phyloP scores from a whole-genome alignment of 2,888 invertebrate species.

The Leptinotarsa peninsularis region DNA sequence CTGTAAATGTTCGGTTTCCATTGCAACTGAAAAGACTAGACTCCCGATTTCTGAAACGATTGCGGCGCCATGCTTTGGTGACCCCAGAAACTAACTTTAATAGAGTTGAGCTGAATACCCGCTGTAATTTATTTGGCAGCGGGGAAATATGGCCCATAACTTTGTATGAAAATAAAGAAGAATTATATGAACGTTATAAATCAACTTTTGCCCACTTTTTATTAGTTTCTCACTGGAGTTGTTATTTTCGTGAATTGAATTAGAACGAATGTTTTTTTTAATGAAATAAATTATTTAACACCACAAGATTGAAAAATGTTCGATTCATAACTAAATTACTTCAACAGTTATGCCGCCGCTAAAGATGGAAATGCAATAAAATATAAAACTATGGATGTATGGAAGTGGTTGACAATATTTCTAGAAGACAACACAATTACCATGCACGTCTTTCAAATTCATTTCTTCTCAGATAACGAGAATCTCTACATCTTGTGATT shows the following conservation, averaged over 20 bases:
- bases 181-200: slow-evolving; percentile 68
- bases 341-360: too few species aligned
- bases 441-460: too few species aligned
- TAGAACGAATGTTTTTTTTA: background rate
- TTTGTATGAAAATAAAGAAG: slow-evolving; percentile 68
- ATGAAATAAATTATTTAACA: background rate
- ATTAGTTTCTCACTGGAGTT: slow-evolving; percentile 59
- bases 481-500: too few species aligned
- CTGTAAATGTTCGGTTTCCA: too few species aligned
- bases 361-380: too few species aligned
- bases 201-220: slow-evolving; percentile 66
- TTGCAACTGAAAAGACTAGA: background rate
- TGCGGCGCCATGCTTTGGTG: slow-evolving; percentile 53
- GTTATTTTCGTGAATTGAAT: slow-evolving; percentile 34
- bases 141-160: slow-evolving; percentile 67
- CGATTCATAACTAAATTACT: background rate
- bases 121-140: slow-evolving; percentile 68
- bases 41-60: slow-evolving; percentile 7
- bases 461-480: too few species aligned
- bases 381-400: too few species aligned
- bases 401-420: too few species aligned
- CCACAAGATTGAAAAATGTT: background rate
- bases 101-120: slow-evolving; percentile 66
- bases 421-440: too few species aligned
- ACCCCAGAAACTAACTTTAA: slow-evolving; percentile 66